A percentile compares a stretch with the other conserved stretches of the same genome.
Evolutionary conservation across 2,797 vertebrate species (phyloP).

Genomic region (Varecia variegata): DNA sequence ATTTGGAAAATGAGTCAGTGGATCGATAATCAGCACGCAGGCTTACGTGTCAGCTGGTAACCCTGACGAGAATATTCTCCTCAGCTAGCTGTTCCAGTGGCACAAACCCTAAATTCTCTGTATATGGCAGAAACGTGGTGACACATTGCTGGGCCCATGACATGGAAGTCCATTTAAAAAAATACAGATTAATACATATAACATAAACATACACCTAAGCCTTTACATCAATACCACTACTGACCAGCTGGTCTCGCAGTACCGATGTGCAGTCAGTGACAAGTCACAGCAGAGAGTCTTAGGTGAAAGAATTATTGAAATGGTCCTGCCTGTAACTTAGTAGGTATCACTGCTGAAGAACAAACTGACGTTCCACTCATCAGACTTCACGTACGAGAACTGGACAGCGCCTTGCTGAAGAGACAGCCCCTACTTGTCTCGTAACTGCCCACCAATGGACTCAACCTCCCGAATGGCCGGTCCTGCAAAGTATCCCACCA

Average conservation of each 20-base stretch:
- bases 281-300: neutral
- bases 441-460: rapidly evolving
- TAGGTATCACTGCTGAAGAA: neutral
- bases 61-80: neutral
- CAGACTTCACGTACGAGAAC: rapidly evolving
- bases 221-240: neutral
- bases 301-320: neutral
- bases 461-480: neutral
- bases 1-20: rapidly evolving
- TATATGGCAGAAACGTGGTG: neutral
- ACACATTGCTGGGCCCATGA: neutral
- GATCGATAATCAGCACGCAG: neutral
- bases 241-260: neutral
- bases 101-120: neutral
- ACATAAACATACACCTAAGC: neutral
- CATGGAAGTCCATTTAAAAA: neutral
- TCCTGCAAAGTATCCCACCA: neutral
- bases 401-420: too few relatives aligned
- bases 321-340: neutral
- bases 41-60: neutral
- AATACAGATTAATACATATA: neutral
- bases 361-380: neutral
- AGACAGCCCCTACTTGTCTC: too few relatives aligned
- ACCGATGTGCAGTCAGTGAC: neutral
- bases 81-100: neutral